phyloP scores from a whole-genome alignment of 2,113 vertebrate species.

The Gulo gulo region DNA sequence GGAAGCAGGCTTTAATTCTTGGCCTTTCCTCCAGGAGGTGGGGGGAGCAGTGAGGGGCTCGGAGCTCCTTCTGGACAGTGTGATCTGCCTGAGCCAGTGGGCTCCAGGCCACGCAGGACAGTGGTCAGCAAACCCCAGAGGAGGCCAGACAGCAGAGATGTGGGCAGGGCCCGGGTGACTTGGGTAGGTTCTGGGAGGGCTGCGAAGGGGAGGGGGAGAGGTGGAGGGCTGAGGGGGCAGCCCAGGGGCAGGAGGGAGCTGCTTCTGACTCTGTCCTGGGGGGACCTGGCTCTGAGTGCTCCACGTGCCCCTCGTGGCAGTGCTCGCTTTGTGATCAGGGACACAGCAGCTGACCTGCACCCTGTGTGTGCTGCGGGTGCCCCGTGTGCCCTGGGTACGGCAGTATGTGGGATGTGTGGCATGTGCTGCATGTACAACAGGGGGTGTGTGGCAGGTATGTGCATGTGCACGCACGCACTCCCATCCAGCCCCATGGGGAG shows the following conservation, averaged over 20 bases:
- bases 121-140: background rate
- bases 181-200: background rate
- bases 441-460: background rate
- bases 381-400: background rate
- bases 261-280: background rate
- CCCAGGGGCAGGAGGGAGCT: background rate
- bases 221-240: background rate
- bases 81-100: background rate
- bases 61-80: background rate
- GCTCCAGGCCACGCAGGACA: background rate
- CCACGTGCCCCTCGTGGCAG: background rate
- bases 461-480: too few species aligned
- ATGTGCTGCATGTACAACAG: background rate
- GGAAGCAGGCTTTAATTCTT: constrained; percentile 38
- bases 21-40: constrained; percentile 26
- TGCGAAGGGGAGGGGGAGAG: background rate
- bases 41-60: background rate
- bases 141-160: background rate
- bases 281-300: background rate
- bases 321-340: background rate
- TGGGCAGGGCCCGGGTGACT: background rate
- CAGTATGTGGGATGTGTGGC: background rate
- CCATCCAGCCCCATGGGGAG: background rate
- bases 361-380: background rate
- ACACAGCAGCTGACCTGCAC: background rate